These are phyloP conservation scores for Clarias pachynema DNA, from an alignment of 2,797 vertebrate species.

Conservation along the genomic window DNA sequence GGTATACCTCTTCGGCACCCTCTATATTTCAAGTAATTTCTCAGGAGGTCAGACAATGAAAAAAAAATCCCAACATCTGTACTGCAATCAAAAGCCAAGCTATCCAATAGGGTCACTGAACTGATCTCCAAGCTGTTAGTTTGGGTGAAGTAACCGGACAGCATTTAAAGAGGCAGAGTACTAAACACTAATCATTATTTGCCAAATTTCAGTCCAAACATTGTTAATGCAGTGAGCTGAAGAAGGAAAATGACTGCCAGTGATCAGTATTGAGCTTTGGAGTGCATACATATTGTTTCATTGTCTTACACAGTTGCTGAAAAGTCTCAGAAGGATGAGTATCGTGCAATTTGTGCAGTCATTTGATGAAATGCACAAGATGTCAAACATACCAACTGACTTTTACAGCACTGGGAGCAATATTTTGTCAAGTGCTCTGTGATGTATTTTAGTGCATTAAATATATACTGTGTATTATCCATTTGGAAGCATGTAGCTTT, in stretches of 20 bases:
- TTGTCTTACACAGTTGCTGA: slow-evolving; percentile 24
- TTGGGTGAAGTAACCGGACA: slow-evolving; percentile 12
- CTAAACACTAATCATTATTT: slow-evolving; percentile 8
- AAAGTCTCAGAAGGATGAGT: slow-evolving; percentile 36
- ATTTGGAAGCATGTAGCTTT: slow-evolving; percentile 24
- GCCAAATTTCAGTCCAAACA: slow-evolving; percentile 19
- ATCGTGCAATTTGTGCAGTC: background rate
- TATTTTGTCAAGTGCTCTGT: slow-evolving; percentile 37
- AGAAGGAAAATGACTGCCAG: slow-evolving; percentile 16
- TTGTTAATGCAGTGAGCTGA: slow-evolving; percentile 40
- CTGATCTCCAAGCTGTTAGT: slow-evolving; percentile 24
- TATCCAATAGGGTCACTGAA: slow-evolving; percentile 18
- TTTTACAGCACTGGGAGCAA: slow-evolving; percentile 17
- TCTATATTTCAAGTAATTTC: slow-evolving; percentile 77
- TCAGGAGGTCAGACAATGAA: slow-evolving; percentile 72
- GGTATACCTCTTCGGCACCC: slow-evolving; percentile 65
- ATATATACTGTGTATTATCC: slow-evolving; percentile 20
- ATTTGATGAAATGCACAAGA: background rate
- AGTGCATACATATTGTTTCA: slow-evolving; percentile 28
- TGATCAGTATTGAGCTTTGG: slow-evolving; percentile 24
- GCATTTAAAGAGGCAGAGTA: slow-evolving; percentile 34
- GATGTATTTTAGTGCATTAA: slow-evolving; percentile 41
- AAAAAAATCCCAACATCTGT: slow-evolving; percentile 65
- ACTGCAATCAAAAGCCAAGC: slow-evolving; percentile 15
- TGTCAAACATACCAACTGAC: slow-evolving; percentile 16